phyloP scores from a whole-genome alignment of 1,140 invertebrate species.

The Bombus polaris region DNA sequence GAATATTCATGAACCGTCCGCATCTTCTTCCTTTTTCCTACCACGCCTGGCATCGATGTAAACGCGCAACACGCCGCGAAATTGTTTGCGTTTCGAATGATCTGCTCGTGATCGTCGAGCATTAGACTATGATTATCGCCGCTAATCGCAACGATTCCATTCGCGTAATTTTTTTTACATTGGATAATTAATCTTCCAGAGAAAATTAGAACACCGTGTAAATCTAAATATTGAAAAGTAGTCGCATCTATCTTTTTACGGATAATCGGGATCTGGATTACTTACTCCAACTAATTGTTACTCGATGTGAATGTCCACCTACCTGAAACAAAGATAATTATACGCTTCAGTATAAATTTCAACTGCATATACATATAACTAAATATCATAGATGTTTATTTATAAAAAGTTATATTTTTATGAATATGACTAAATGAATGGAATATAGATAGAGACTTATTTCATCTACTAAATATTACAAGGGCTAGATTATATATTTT shows the following conservation, averaged over 20 bases:
- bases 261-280: not conserved
- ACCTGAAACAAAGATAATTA: not conserved
- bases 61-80: not conserved
- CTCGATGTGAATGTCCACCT: not conserved
- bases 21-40: too few species aligned
- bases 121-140: not conserved
- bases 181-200: too few species aligned
- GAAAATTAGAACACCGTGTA: not conserved
- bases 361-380: too few species aligned
- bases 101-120: not conserved
- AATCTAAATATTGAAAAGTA: not conserved
- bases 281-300: not conserved
- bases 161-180: too few species aligned
- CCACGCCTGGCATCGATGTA: too few species aligned
- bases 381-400: not conserved
- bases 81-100: conserved; percentile 24
- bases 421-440: not conserved
- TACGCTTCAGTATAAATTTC: not conserved
- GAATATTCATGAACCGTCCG: conserved; percentile 38
- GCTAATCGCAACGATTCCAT: too few species aligned
- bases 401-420: not conserved
- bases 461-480: not conserved
- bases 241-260: not conserved
- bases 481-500: not conserved
- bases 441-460: not conserved